Conservation (phyloP, 2,888 invertebrate genomes). For the Brachyopa scutellaris region DNA sequence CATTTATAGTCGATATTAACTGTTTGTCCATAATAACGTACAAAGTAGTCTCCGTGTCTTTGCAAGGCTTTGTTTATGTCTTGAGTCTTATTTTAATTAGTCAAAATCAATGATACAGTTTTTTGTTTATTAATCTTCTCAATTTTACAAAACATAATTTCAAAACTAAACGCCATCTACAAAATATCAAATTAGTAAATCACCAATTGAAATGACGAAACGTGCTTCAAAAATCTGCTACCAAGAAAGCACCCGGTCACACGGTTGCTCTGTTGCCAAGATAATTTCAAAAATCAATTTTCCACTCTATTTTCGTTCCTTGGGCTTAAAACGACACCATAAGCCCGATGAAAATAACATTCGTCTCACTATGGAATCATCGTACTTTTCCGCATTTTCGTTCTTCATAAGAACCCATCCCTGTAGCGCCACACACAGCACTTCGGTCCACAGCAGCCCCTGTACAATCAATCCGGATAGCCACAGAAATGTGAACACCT, state of each 20-base stretch:
- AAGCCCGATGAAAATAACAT: neutral
- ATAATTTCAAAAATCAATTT: too few relatives aligned
- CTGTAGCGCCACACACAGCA: constrained; percentile 73
- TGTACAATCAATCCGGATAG: constrained; percentile 68
- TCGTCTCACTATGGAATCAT: neutral
- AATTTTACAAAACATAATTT: neutral
- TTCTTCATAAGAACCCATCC: constrained; percentile 75
- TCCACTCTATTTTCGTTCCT: neutral
- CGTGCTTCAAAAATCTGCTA: too few relatives aligned
- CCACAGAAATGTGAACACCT: constrained; percentile 60
- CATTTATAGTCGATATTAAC: too few relatives aligned
- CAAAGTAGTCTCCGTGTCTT: too few relatives aligned
- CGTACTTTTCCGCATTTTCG: constrained; percentile 73
- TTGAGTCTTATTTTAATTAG: too few relatives aligned
- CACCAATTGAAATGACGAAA: too few relatives aligned
- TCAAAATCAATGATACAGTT: too few relatives aligned
- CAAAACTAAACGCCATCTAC: neutral
- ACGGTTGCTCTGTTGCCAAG: too few relatives aligned
- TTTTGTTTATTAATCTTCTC: neutral
- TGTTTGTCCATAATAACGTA: too few relatives aligned
- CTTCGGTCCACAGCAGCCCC: constrained; percentile 73
- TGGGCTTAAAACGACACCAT: neutral
- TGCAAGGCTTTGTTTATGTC: too few relatives aligned
- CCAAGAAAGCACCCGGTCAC: too few relatives aligned
- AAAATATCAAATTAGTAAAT: neutral